Percentiles rank a stretch among this genome's conserved stretches.
phyloP scores from a whole-genome alignment of 2,888 invertebrate species.

The Antheraea assamensis region DNA sequence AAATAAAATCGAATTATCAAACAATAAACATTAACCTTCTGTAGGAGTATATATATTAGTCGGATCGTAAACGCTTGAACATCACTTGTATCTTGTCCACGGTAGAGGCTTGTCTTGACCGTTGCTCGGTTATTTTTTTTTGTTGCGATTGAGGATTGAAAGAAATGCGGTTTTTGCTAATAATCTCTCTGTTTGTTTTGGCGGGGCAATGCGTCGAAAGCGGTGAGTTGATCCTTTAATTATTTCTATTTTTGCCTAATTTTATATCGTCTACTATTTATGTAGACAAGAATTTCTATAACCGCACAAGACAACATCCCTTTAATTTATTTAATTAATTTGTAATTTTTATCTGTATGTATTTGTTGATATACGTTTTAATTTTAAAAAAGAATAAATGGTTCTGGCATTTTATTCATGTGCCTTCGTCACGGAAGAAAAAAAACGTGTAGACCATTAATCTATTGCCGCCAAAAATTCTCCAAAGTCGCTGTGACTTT shows the following conservation, averaged over 20 bases:
- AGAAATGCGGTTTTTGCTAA: slow-evolving; percentile 71
- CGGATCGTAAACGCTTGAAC: slow-evolving; percentile 48
- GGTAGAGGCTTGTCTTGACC: slow-evolving; percentile 50
- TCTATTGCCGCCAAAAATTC: no score
- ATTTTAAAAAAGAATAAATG: no score
- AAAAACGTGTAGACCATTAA: no score
- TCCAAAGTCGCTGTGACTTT: no score
- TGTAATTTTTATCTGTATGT: no score
- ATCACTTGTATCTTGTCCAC: slow-evolving; percentile 59
- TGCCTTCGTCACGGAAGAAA: no score
- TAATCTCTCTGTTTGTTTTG: slow-evolving; percentile 59
- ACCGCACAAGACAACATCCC: no score
- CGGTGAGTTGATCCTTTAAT: slow-evolving; percentile 51
- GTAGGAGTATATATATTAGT: slow-evolving; percentile 58
- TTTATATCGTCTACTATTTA: neutral
- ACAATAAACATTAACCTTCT: slow-evolving; percentile 53
- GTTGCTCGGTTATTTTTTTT: slow-evolving; percentile 38
- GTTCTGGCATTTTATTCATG: no score
- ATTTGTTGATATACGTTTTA: no score
- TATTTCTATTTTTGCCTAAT: neutral
- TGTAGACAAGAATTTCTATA: no score
- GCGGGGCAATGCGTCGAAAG: slow-evolving; percentile 53
- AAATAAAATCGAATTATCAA: slow-evolving; percentile 21
- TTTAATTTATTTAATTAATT: no score
- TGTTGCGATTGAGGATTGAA: slow-evolving; percentile 60